Percentiles rank a stretch among this genome's conserved stretches.
phyloP scores from a whole-genome alignment of 2,797 vertebrate species.

The Trichosurus vulpecula region DNA sequence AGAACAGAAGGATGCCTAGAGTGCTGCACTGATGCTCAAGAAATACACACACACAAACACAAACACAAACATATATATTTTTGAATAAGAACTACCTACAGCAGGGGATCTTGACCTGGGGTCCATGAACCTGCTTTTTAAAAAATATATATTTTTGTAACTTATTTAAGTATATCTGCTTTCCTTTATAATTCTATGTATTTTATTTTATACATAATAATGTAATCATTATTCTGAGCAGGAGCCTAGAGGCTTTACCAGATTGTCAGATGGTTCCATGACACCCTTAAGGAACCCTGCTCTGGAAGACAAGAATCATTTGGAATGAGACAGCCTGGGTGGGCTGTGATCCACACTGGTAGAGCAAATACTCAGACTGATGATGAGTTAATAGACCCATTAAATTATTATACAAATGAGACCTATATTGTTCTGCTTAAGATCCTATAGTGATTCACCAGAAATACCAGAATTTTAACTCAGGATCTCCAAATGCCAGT shows the following conservation, averaged over 20 bases:
- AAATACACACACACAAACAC: neutral
- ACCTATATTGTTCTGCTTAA: constrained; percentile 54
- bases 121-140: neutral
- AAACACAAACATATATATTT: too few species aligned
- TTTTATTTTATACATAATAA: neutral
- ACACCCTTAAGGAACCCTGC: neutral
- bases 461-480: constrained; percentile 73
- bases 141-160: neutral
- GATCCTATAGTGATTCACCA: constrained; percentile 58
- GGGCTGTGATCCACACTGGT: neutral
- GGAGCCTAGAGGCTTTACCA: neutral
- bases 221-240: neutral
- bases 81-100: neutral
- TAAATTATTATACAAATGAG: neutral
- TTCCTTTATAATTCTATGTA: neutral
- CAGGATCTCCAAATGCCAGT: constrained; percentile 68
- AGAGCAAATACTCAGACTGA: neutral
- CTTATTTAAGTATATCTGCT: neutral
- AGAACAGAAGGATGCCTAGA: neutral
- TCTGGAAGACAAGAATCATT: neutral
- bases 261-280: neutral
- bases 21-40: neutral
- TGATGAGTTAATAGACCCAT: neutral
- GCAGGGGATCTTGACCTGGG: neutral
- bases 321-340: neutral